Evolutionary conservation across 2,797 vertebrate species (phyloP).

Genomic region (Gambelia wislizenii): DNA sequence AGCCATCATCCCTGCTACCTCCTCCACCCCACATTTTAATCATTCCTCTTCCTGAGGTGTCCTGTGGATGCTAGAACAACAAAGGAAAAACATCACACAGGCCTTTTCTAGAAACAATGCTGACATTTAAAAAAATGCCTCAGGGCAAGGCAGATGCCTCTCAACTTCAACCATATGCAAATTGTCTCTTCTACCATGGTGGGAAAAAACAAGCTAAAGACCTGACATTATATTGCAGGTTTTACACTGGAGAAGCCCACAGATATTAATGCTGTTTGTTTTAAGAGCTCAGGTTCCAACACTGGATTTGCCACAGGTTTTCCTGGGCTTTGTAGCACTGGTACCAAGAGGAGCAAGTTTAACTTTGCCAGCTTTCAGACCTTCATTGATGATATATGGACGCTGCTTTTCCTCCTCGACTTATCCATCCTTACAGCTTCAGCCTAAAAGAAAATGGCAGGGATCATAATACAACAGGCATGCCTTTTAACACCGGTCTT

Average conservation of each 20-base stretch:
- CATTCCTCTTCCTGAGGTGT: not conserved
- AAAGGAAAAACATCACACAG: not conserved
- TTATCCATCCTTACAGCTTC: not conserved
- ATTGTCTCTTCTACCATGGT: not conserved
- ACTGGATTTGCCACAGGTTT: not conserved
- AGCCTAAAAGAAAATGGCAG: too few species aligned
- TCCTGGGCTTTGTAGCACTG: not conserved
- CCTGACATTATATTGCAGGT: not conserved
- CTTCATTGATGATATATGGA: not conserved
- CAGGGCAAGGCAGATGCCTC: not conserved
- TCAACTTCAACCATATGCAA: not conserved
- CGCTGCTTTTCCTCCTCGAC: too few species aligned
- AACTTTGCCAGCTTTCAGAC: not conserved
- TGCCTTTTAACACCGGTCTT: too few species aligned
- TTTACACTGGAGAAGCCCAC: not conserved
- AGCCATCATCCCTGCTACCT: not conserved
- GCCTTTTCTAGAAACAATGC: constrained; percentile 14
- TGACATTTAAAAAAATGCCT: not conserved
- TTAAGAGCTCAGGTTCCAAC: not conserved
- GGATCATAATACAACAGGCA: too few species aligned
- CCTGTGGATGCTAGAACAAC: not conserved
- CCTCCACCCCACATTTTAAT: not conserved
- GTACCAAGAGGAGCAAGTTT: not conserved
- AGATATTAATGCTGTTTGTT: not conserved
- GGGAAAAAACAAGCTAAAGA: not conserved